Evolutionary conservation across 2,888 invertebrate species (phyloP).

Genomic region (Cryptophagus acutangulus): DNA sequence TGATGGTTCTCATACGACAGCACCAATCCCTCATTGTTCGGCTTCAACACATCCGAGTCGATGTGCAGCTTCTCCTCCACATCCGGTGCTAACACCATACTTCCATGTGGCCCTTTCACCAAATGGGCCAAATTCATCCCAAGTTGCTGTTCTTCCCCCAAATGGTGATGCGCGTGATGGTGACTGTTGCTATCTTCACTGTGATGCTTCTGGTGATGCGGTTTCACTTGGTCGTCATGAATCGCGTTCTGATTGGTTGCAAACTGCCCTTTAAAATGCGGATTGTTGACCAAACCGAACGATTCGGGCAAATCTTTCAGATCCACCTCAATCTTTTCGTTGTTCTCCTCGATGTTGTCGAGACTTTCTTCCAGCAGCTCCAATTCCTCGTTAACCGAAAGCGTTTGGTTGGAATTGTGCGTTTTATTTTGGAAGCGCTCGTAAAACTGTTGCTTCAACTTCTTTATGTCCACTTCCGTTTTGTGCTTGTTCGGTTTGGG

Average conservation of each 20-base stretch:
- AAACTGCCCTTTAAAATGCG: conserved; percentile 23
- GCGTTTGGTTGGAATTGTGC: conserved; percentile 9
- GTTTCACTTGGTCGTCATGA: conserved; percentile 9
- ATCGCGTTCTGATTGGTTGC: conserved; percentile 40
- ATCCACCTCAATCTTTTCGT: conserved; percentile 1
- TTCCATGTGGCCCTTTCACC: conserved; percentile 54
- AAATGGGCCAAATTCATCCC: conserved; percentile 45
- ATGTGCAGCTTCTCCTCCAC: conserved; percentile 57
- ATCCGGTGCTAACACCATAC: conserved; percentile 50
- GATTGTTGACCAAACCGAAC: conserved; percentile 40
- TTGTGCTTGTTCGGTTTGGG: conserved; percentile 36
- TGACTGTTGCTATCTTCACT: conserved; percentile 2
- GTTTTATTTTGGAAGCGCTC: conserved; percentile 26
- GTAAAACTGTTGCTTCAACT: conserved; percentile 29
- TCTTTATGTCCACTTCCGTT: conserved; percentile 27
- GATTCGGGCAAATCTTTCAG: conserved; percentile 25
- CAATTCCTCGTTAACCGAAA: conserved; percentile 4
- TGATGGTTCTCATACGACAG: conserved; percentile 49
- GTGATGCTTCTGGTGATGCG: background rate
- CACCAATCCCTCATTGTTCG: conserved; percentile 57
- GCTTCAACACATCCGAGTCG: conserved; percentile 55
- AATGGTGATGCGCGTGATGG: conserved; percentile 36
- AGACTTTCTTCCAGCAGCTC: too few species aligned
- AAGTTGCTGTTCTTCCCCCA: conserved; percentile 44
- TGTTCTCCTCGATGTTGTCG: conserved; percentile 2